These are phyloP conservation scores for Rhinella marina DNA, from an alignment of 2,797 vertebrate species.

Conservation along the genomic window DNA sequence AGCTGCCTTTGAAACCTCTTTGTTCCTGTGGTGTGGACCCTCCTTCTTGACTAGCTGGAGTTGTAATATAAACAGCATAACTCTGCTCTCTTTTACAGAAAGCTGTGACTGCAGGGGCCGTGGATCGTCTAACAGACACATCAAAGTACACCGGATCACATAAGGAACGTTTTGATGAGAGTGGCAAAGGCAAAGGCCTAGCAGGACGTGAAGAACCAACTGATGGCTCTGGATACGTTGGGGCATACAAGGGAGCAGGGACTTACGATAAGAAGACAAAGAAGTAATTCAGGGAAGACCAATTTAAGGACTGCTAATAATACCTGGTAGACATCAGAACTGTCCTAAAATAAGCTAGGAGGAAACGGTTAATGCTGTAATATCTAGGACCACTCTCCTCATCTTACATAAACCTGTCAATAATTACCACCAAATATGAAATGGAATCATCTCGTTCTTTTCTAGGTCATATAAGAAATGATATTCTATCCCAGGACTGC, in stretches of 20 bases:
- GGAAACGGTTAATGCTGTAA: neutral
- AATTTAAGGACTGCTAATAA: neutral
- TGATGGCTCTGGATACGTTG: slow-evolving; percentile 91
- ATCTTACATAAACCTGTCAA: slow-evolving; percentile 17
- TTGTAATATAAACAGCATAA: slow-evolving; percentile 19
- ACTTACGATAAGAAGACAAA: slow-evolving; percentile 84
- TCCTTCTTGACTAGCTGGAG: neutral
- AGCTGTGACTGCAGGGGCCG: slow-evolving; percentile 76
- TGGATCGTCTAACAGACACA: slow-evolving; percentile 91
- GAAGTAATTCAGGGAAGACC: neutral
- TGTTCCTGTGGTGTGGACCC: neutral
- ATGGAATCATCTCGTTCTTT: neutral
- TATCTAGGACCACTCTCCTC: neutral
- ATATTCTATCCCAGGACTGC: neutral
- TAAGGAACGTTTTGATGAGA: slow-evolving; percentile 91
- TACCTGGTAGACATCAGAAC: neutral
- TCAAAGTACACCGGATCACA: slow-evolving; percentile 93
- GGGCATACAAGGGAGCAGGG: slow-evolving; percentile 93
- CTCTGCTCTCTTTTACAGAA: slow-evolving; percentile 23
- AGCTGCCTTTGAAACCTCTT: slow-evolving; percentile 26
- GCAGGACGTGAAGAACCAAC: slow-evolving; percentile 92
- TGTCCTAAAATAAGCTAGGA: neutral
- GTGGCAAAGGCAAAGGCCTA: slow-evolving; percentile 90
- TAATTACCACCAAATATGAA: slow-evolving; percentile 21
- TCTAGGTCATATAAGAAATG: neutral